phyloP scores from a whole-genome alignment of 2,113 vertebrate genomes.

The Psittacula cyanocephala region DNA sequence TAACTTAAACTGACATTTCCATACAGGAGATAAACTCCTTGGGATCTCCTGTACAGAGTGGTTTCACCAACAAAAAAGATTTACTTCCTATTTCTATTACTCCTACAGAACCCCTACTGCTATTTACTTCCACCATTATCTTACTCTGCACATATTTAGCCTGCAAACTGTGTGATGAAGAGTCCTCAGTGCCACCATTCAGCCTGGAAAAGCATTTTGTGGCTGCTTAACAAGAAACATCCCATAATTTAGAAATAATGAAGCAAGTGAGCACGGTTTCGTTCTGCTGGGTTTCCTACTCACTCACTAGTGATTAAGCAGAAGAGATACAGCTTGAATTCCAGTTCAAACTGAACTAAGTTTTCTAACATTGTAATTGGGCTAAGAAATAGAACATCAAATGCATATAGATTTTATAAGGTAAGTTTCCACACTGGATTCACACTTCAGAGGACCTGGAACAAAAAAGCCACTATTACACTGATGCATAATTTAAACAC shows the following conservation, averaged over 20 bases:
- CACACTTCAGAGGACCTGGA: neutral
- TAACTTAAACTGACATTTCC: neutral
- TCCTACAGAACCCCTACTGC: neutral
- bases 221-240: neutral
- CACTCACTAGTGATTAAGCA: neutral
- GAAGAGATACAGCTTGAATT: neutral
- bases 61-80: neutral
- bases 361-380: neutral
- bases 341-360: neutral
- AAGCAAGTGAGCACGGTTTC: neutral
- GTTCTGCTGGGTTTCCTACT: neutral
- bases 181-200: neutral
- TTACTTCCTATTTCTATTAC: neutral
- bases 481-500: neutral
- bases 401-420: fast-evolving
- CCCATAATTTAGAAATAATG: neutral
- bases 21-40: neutral
- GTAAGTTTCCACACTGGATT: neutral
- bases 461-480: neutral
- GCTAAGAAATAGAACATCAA: neutral
- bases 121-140: neutral
- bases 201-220: neutral
- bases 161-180: neutral
- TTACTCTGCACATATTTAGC: neutral
- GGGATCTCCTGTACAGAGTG: neutral